phyloP scores from a whole-genome alignment of 2,888 invertebrate genomes.

The Chloroclysta siterata region DNA sequence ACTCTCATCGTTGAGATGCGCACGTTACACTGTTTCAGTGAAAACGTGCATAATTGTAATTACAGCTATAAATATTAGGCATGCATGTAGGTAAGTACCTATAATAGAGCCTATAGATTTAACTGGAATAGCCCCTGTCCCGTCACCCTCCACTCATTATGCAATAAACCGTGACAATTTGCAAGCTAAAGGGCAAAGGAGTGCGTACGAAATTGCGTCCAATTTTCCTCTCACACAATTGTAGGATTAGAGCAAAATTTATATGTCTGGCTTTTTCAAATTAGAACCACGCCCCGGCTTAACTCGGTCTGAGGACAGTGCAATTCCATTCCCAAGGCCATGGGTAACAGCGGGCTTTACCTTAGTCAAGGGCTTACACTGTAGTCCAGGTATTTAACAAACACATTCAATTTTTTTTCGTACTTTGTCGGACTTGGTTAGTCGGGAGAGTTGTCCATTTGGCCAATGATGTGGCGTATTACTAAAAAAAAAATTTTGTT shows the following conservation, averaged over 20 bases:
- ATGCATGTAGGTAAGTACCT: conserved; percentile 25
- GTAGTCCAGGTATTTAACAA: conserved; percentile 36
- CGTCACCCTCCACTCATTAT: conserved; percentile 65
- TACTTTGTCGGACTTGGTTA: conserved; percentile 5
- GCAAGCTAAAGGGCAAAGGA: conserved; percentile 65
- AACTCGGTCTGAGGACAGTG: conserved; percentile 67
- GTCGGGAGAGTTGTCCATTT: neutral
- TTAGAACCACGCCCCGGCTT: conserved; percentile 70
- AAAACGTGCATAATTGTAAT: conserved; percentile 50
- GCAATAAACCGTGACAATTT: conserved; percentile 73
- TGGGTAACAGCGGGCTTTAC: conserved; percentile 57
- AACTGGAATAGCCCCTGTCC: conserved; percentile 54
- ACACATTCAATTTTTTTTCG: conserved; percentile 18
- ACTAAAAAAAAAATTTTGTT: no score
- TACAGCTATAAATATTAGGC: conserved; percentile 47
- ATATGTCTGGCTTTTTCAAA: conserved; percentile 83
- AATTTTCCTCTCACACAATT: conserved; percentile 78
- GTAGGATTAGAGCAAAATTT: conserved; percentile 80
- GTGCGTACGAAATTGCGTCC: conserved; percentile 73
- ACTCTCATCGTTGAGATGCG: conserved; percentile 52
- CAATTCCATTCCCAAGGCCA: conserved; percentile 59
- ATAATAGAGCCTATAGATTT: conserved; percentile 31
- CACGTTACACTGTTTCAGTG: conserved; percentile 47
- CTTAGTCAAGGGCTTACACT: conserved; percentile 36
- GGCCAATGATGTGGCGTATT: neutral